Base-by-base conservation (phyloP, 2,888 invertebrate genomes). In the Drosophila aldrichi region DNA sequence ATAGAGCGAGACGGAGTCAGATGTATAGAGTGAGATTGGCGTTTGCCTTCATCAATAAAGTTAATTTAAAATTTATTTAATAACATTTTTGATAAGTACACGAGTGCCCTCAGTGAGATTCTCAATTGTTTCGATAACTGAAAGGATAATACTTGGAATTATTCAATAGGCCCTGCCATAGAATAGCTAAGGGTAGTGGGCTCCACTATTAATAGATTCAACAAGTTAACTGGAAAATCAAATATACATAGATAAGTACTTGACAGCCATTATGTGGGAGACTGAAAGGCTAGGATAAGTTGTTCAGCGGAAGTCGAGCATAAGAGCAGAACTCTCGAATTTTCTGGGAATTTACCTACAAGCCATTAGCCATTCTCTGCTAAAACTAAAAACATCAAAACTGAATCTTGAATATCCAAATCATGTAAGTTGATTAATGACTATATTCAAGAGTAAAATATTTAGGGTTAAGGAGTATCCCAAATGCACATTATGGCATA, bases 51-150 rank as follows among this genome's bases (percentile, higher is more conserved):
- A 67, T 59, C 76, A 75, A 79, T 67, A 70, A 70, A 66, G 75
- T 79, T 79, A 58, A 79, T 70, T 61, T 75, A 40, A 75, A 75
- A 67, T 64, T 68, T 76, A 67, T 70, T 72, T 71, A 64, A 63
- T 56, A 74, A 77, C 55, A 74, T 73, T 64, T 58, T 44, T 25
- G 18, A 49, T 32, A 48, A 20, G 29, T 29, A 18, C 12, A 6
- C 8, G 14, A n/a, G n/a, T 25, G 44, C 22, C 43, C 57, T 49
- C 49, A 22, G 18, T 10, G 12, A 8, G 36, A 36, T 18, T 68
- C 22, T 48, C 40, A n/a, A 59, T 60, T 44, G 48, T 49, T 22
- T 60, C 22, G 40, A 48, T 54, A 40, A 57, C 12, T 44, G n/a
- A 22, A 44, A 18, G 49, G 49, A 18, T 34, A 34, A 34, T 34